Evolutionary conservation across 2,888 invertebrate genomes (phyloP), one percentile per base, ranked within the genome.

Genomic region (Phalera bucephala): DNA sequence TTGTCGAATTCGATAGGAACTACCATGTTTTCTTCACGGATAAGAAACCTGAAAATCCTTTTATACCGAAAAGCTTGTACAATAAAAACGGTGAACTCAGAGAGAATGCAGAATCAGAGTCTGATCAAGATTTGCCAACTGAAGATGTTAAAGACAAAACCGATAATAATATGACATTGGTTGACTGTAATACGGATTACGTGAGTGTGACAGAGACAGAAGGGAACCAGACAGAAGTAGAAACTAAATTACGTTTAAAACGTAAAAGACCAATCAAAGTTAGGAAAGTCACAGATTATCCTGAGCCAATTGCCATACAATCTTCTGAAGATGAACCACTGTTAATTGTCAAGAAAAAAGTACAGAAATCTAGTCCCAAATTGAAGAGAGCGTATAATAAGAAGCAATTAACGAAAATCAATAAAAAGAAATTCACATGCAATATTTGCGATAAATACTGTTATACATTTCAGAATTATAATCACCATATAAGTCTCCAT

Each of bases 391-490:
- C 36, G 19, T 15, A 23, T 49, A 33, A 5, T 42, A 35, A 1
- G 29, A 41, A 13, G 3, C 27, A 6, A 13, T 3, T 0, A 38
- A 27, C 4, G 23, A 8, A 14, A 9, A 14, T 41, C 0, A 59
- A 55, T 2, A 58, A 45, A 15, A 60, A 53, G 1, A 55, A 62
- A 23, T 72, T 86, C 1, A 72, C 74, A 0, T 88, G 88, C 9
- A 54, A 58, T 0, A 43, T 71, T 8, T 89, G 88, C 38, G 64
- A 78, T 0, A 78, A 78, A 45, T 75, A 83, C 26, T 88, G 88
- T 26, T 85, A 82, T 11, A 88, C 88, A 0, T 77, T 54, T 13
- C 83, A 87, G 36, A 85, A 87, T 32, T 85, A 72, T 15, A 66
- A 82, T n/a, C 75, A 82, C 7, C 88, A 89, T 22, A 52, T 78